A percentile compares a stretch with the other conserved stretches of the same genome.
phyloP scores from a whole-genome alignment of 2,113 vertebrate genomes.

The Ovis aries region ARS-UI_Ramb_v3.0 NC_056056.1:224885001-224885500 shows the following conservation, averaged over 20 bases:
- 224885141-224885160: no score
- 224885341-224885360: background rate
- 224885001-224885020: fast-evolving
- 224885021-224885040: fast-evolving
- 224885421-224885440: background rate
- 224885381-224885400: background rate
- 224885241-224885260: background rate
- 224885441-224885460: background rate
- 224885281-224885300: background rate
- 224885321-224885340: background rate
- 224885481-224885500: background rate
- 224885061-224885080: fast-evolving
- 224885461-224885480: background rate
- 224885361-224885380: background rate
- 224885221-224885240: background rate
- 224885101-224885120: no score
- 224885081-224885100: background rate
- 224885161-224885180: fast-evolving
- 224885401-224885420: no score
- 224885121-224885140: fast-evolving
- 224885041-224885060: background rate
- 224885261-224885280: background rate
- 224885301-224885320: background rate
- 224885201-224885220: background rate
- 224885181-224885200: background rate